A percentile compares a stretch with the other conserved stretches of the same genome.
Conservation (phyloP, 2,888 invertebrate genomes). For the Drosophila atroscutellata region DNA sequence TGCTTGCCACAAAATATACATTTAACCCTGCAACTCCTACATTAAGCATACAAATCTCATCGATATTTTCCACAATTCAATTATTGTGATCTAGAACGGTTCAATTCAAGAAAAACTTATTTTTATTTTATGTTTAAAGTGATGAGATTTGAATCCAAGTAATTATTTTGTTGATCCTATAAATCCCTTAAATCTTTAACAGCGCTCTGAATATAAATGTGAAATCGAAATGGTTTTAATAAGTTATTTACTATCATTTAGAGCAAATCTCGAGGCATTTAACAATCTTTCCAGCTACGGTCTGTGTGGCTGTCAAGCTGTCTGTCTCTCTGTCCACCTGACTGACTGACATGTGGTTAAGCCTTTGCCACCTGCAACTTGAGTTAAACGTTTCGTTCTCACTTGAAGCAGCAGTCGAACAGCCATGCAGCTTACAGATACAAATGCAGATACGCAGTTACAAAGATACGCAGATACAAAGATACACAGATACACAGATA, state of each 20-base stretch:
- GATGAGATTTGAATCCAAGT: neutral
- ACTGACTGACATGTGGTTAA: neutral
- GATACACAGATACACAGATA: slow-evolving; percentile 4
- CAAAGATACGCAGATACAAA: slow-evolving; percentile 1
- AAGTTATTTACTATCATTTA: neutral
- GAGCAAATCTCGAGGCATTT: neutral
- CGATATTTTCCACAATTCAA: neutral
- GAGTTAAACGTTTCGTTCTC: neutral
- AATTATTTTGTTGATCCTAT: neutral
- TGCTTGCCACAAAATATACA: slow-evolving; percentile 23
- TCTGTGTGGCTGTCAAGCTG: neutral
- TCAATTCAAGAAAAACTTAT: too few species aligned
- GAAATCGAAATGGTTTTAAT: neutral
- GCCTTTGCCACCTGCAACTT: slow-evolving; percentile 7
- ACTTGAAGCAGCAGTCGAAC: neutral
- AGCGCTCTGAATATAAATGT: too few species aligned
- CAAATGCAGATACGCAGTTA: neutral
- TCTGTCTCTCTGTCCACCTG: neutral
- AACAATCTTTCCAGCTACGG: neutral
- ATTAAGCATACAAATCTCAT: neutral
- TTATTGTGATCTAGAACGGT: too few species aligned
- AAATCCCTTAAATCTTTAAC: too few species aligned
- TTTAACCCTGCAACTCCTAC: neutral
- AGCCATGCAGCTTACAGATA: neutral
- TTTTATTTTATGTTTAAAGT: too few species aligned